Evolutionary conservation across 2,113 vertebrate genomes (phyloP).

Genomic region (Festucalex cinctus): DNA sequence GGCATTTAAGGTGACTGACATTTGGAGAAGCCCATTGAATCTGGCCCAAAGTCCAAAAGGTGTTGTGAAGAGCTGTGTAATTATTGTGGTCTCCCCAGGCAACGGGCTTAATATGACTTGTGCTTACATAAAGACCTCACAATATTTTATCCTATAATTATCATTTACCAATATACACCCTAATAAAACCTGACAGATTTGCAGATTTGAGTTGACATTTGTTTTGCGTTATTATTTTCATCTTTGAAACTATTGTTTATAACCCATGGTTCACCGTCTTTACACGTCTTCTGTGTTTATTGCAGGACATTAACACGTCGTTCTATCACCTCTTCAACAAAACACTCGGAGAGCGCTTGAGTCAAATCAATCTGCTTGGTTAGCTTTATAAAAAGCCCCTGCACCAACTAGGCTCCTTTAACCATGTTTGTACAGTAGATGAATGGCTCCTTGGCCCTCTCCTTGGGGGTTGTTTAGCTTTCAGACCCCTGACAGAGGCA

Average conservation of each 20-base stretch:
- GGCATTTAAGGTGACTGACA: constrained; percentile 66
- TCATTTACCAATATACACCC: background rate
- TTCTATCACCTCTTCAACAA: background rate
- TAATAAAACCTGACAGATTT: background rate
- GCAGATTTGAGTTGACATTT: background rate
- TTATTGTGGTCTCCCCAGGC: constrained; percentile 68
- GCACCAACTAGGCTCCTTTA: constrained; percentile 39
- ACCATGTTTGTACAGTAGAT: constrained; percentile 59
- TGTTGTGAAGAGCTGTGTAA: constrained; percentile 71
- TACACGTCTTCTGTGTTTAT: constrained; percentile 2
- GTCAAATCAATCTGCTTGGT: constrained; percentile 36
- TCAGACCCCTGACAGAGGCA: constrained; percentile 58
- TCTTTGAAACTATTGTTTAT: constrained; percentile 3
- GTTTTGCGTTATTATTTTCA: constrained; percentile 1
- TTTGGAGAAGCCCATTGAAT: constrained; percentile 66
- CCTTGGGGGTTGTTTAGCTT: constrained; percentile 54
- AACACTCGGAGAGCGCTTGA: constrained; percentile 19
- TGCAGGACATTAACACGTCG: background rate
- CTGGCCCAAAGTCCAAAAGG: constrained; percentile 71
- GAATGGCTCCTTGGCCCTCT: constrained; percentile 49
- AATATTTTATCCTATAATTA: background rate
- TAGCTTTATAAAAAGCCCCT: constrained; percentile 47
- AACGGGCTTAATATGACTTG: constrained; percentile 64
- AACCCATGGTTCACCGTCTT: background rate
- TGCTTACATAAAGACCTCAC: background rate